A percentile compares a stretch with the other conserved stretches of the same genome.
Evolutionary conservation across 1,140 invertebrate genomes (phyloP).

Genomic region (Aphis craccivora): DNA sequence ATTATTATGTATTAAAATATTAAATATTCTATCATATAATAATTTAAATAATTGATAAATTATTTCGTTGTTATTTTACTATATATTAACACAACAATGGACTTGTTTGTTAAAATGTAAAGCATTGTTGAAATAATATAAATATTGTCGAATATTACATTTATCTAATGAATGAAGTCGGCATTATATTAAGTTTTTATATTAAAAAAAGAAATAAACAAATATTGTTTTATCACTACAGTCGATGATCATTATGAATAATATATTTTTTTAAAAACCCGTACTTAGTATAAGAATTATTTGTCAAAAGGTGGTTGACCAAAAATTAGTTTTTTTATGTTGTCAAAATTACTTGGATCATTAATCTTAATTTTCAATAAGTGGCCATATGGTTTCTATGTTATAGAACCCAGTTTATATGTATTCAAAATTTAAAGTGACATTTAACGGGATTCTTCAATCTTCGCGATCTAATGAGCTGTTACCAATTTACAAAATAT

Average conservation of each 20-base stretch:
- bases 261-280: not conserved
- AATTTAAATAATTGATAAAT: not conserved
- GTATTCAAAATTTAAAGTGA: not conserved
- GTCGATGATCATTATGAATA: not conserved
- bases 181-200: not conserved
- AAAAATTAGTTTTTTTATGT: not conserved
- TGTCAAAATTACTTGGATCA: not conserved
- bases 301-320: not conserved
- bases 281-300: not conserved
- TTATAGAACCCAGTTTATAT: too few relatives aligned
- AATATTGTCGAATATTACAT: too few relatives aligned
- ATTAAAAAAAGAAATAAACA: not conserved
- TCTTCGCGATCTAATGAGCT: not conserved
- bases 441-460: not conserved
- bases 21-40: not conserved
- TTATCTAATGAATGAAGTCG: too few relatives aligned
- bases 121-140: not conserved
- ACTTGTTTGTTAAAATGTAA: not conserved
- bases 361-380: slow-evolving; percentile 4
- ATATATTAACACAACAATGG: not conserved
- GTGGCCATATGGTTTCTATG: not conserved
- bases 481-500: not conserved
- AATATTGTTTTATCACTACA: not conserved
- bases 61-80: not conserved
- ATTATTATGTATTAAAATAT: too few relatives aligned